Conservation (phyloP, 2,113 vertebrate species). For the Oceanites oceanicus region DNA sequence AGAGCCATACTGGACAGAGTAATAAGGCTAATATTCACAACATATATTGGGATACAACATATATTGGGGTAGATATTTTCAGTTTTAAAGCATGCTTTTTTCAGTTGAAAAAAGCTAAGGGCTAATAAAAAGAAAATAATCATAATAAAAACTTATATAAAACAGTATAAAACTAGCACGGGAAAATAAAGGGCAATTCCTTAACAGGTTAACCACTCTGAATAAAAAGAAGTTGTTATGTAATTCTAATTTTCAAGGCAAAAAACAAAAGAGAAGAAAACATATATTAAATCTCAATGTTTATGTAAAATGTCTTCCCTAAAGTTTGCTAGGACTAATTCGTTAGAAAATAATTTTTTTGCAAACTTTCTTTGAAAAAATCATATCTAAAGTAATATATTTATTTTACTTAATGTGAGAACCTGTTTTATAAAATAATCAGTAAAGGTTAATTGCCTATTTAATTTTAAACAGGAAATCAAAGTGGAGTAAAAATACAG, state of each 20-base stretch:
- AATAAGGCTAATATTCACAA: neutral
- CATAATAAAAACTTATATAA: neutral
- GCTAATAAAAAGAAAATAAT: neutral
- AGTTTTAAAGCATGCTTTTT: neutral
- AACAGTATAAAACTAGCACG: neutral
- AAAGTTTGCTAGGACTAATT: neutral
- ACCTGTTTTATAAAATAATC: neutral
- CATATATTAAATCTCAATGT: neutral
- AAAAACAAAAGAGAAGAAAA: neutral
- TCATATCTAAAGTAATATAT: neutral
- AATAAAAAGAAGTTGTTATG: neutral
- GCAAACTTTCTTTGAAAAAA: neutral
- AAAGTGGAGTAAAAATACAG: slow-evolving; percentile 31
- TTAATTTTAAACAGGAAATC: slow-evolving; percentile 53
- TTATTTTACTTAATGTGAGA: neutral
- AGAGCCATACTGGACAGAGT: neutral
- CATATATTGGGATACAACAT: neutral
- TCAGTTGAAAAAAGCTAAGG: neutral
- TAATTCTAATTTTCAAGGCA: neutral
- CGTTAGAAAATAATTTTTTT: neutral
- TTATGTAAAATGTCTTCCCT: neutral
- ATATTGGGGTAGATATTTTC: neutral
- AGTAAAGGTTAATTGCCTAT: neutral
- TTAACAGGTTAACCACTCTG: neutral
- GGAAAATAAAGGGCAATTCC: neutral